Evolutionary conservation across 2,888 invertebrate genomes (phyloP).

Genomic region (Drepanosiphum platanoidis): DNA sequence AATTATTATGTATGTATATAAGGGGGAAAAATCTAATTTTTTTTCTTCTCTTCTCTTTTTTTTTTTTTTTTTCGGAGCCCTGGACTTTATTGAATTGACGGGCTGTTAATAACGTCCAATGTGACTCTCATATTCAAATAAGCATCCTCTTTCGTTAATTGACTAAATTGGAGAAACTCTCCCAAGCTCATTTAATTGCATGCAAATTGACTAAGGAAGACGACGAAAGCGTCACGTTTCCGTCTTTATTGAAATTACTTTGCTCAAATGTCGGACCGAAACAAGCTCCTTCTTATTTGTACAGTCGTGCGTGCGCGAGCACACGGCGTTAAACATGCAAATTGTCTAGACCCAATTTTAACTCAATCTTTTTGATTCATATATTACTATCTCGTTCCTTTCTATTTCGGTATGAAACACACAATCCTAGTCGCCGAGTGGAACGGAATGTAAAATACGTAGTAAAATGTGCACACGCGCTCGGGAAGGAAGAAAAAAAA

Average conservation of each 20-base stretch:
- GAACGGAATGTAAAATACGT: no score
- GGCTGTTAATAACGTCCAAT: background rate
- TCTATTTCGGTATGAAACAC: background rate
- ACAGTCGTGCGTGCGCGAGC: background rate
- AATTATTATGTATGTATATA: no score
- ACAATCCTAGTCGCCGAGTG: background rate
- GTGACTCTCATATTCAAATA: constrained; percentile 36
- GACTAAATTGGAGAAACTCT: constrained; percentile 24
- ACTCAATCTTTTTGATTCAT: constrained; percentile 12
- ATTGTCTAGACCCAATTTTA: background rate
- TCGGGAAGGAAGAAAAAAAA: no score
- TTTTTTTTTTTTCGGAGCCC: no score
- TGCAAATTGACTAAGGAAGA: constrained; percentile 35
- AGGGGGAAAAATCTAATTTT: no score
- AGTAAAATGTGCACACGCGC: no score
- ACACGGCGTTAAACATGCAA: background rate
- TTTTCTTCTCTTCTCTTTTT: no score
- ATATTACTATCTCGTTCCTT: background rate
- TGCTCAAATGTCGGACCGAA: constrained; percentile 11
- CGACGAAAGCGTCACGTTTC: constrained; percentile 12
- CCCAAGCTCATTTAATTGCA: constrained; percentile 17
- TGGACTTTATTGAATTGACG: constrained; percentile 29
- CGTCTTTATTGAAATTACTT: constrained; percentile 32
- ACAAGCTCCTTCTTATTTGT: constrained; percentile 18
- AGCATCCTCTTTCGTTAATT: constrained; percentile 28